Base-by-base conservation (phyloP, 1,140 invertebrate genomes). In the Scaptodrosophila lebanonensis region DNA sequence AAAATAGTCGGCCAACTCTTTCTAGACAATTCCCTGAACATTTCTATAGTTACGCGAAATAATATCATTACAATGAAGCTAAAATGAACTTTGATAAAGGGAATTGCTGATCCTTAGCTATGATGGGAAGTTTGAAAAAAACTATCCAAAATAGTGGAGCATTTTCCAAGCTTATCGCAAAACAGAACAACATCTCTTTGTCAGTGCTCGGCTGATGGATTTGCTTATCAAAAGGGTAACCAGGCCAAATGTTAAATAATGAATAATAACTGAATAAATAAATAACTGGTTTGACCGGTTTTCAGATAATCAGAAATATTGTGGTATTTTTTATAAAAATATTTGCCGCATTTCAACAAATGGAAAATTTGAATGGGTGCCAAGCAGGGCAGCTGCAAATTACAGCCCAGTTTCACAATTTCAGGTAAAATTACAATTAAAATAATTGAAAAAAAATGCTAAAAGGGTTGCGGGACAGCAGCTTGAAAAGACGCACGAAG, bases 371-470 rank as follows among this genome's bases (percentile, higher is more conserved):
- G 62, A 35, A 49, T 63, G 62, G 71, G 72, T 59, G 49, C 43
- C 36, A 51, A 20, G 45, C 67, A 27, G 20, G 39, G 67, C 72
- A 77, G 73, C 73, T 77, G 75, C 59, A 51, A 40, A 39, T 15
- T 22, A 17, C 51, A 40, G 17, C 29, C 35, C 66, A 63, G 27
- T 54, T 66, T 76, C 43, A 25, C 27, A 52, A 17, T 57, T 77
- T 65, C 75, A 79, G 75, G 75, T 79, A 82, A 67, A 77, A 79
- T 66, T 65, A 82, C 60, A 79, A 82, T 79, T 73, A 79, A 79
- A 51, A 68, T 33, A 51, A 47, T 40, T 72, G 56, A 33, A 49
- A 76, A 70, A 59, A 50, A 59, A 58, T 67, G 49, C 43, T 57
- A 27, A 51, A 45, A 36, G 64, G 64, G 64, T 67, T 64, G 43